Conservation (phyloP, 2,797 vertebrate genomes). For the Pempheris klunzingeri region DNA sequence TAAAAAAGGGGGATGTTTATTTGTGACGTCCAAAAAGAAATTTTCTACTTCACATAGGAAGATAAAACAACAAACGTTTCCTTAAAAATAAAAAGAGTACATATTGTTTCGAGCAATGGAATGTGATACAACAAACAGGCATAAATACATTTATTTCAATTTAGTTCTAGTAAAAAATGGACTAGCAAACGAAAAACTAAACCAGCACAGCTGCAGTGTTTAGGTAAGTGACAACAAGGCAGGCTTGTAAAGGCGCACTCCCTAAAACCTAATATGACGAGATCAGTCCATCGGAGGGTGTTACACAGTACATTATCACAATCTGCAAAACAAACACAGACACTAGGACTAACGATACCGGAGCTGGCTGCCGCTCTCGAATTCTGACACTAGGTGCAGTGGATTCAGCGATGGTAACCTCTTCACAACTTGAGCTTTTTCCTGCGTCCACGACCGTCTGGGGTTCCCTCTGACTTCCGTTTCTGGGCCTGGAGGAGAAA, state of each 20-base stretch:
- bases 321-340: conserved; percentile 90
- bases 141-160: conserved; percentile 91
- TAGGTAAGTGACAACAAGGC: conserved; percentile 83
- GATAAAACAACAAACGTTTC: conserved; percentile 73
- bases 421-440: conserved; percentile 98
- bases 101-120: conserved; percentile 82
- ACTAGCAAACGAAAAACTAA: conserved; percentile 68
- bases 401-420: conserved; percentile 19
- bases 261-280: conserved; percentile 87
- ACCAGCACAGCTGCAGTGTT: conserved; percentile 94
- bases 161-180: conserved; percentile 91
- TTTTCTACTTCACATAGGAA: conserved; percentile 81
- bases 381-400: conserved; percentile 17
- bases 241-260: conserved; percentile 87
- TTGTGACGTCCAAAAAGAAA: conserved; percentile 77
- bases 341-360: conserved; percentile 87
- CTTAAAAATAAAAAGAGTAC: conserved; percentile 69
- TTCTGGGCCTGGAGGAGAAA: conserved; percentile 89
- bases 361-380: conserved; percentile 70
- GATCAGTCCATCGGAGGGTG: conserved; percentile 87
- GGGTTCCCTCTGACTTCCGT: conserved; percentile 93
- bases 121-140: conserved; percentile 86
- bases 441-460: conserved; percentile 94
- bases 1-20: conserved; percentile 80
- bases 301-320: conserved; percentile 89